A percentile compares a stretch with the other conserved stretches of the same genome.
These are phyloP conservation scores for Amphipyra tragopoginis DNA, from an alignment of 2,888 invertebrate species.

Conservation along the genomic window DNA sequence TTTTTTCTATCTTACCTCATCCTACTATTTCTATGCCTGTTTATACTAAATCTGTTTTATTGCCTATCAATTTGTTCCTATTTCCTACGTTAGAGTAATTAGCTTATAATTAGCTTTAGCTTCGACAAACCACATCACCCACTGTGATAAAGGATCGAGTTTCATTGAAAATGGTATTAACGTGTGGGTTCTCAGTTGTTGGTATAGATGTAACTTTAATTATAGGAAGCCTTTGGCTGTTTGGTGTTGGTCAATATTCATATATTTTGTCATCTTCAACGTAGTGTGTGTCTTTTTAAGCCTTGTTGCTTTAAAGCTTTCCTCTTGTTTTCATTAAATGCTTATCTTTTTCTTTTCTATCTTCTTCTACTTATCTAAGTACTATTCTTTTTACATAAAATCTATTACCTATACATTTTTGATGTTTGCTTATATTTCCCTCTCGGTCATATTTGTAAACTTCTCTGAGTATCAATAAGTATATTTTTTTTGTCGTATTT, in stretches of 20 bases:
- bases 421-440: no score
- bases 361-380: neutral
- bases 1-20: neutral
- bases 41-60: neutral
- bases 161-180: constrained; percentile 71
- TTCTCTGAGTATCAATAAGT: no score
- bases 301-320: no score
- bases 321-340: no score
- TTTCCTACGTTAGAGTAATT: constrained; percentile 55
- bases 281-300: neutral
- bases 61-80: constrained; percentile 36
- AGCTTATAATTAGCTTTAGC: constrained; percentile 63
- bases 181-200: constrained; percentile 77
- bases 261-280: constrained; percentile 2
- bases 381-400: neutral
- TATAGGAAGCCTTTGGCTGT: constrained; percentile 43
- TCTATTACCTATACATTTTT: neutral
- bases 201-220: constrained; percentile 71
- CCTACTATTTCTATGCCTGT: neutral
- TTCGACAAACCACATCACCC: constrained; percentile 81
- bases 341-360: neutral
- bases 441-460: no score
- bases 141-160: constrained; percentile 87
- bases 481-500: no score
- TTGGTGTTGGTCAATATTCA: constrained; percentile 38